Evolutionary conservation across 2,113 vertebrate genomes (phyloP).

Genomic region (Spermophilus dauricus): DNA sequence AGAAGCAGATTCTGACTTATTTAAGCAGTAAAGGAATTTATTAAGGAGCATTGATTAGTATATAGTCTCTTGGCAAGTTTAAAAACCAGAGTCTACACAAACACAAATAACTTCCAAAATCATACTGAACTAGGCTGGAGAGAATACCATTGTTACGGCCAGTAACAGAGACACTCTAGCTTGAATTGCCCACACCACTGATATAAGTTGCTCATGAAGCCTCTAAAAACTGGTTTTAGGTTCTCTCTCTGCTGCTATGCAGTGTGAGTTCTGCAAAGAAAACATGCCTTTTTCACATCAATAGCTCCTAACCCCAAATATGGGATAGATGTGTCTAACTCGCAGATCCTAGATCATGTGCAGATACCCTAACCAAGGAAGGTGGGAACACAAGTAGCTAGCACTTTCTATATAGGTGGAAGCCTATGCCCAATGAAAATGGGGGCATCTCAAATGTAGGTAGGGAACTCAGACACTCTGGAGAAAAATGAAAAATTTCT

Average conservation of each 20-base stretch:
- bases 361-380: background rate
- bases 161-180: background rate
- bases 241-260: background rate
- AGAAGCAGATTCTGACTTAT: background rate
- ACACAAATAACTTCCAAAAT: constrained; percentile 45
- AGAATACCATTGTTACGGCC: background rate
- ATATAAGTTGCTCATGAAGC: background rate
- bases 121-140: background rate
- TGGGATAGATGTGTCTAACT: background rate
- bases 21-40: constrained; percentile 22
- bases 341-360: background rate
- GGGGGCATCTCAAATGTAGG: background rate
- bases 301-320: constrained; percentile 23
- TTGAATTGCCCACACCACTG: too few relatives aligned
- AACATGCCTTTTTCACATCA: background rate
- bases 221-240: constrained; percentile 41
- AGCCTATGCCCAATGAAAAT: background rate
- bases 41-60: background rate
- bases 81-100: background rate
- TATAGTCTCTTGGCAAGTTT: background rate
- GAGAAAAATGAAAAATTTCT: background rate
- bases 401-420: background rate
- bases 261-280: background rate
- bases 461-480: background rate
- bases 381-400: too few relatives aligned